Percentiles rank a stretch among this genome's conserved stretches.
Conservation (phyloP, 2,888 invertebrate species). For the Caenorhabditis imperialis region DNA sequence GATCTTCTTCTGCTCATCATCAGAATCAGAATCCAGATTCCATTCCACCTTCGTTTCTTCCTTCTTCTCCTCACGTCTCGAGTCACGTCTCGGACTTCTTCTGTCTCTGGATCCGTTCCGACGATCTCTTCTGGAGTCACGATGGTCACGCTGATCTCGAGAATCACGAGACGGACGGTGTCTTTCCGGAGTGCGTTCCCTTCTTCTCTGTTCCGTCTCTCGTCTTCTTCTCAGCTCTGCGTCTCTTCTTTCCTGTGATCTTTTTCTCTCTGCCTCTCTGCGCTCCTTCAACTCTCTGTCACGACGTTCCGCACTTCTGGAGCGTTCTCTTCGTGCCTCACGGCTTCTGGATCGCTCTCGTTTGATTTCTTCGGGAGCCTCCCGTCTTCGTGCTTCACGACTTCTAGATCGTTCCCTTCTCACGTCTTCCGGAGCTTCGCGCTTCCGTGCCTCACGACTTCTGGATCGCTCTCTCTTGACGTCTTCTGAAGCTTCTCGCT, state of each 20-base stretch:
- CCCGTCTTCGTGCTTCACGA: constrained; percentile 4
- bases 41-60: constrained; percentile 56
- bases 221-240: constrained; percentile 4
- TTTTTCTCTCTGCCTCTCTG: constrained; percentile 30
- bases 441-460: no score
- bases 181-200: constrained; percentile 22
- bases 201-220: constrained; percentile 13
- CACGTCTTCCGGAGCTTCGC: no score
- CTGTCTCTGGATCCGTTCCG: constrained; percentile 18
- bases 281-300: constrained; percentile 36
- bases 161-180: neutral
- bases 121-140: constrained; percentile 4
- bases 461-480: neutral
- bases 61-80: constrained; percentile 24
- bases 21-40: constrained; percentile 65
- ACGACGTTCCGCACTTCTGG: constrained; percentile 41
- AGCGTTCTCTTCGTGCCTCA: constrained; percentile 31
- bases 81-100: constrained; percentile 33
- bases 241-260: constrained; percentile 27
- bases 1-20: constrained; percentile 70
- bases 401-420: constrained; percentile 1
- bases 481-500: neutral
- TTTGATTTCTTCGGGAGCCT: no score
- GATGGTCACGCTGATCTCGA: constrained; percentile 21
- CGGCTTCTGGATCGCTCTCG: constrained; percentile 31